Conservation (phyloP, 2,113 vertebrate species). For the Anarrhichthys ocellatus region DNA sequence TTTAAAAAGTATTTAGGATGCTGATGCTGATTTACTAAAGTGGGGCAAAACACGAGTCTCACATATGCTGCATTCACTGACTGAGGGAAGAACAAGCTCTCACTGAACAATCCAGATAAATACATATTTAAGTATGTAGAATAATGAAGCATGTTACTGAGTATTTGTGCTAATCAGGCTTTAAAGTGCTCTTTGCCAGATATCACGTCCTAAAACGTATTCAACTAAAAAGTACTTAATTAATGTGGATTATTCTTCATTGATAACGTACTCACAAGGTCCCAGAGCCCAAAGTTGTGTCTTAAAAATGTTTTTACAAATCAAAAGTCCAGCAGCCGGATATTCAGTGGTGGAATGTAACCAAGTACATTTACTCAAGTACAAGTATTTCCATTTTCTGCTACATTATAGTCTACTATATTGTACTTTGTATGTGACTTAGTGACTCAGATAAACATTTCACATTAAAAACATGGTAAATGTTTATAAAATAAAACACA, state of each 20-base stretch:
- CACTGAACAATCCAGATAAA: not conserved
- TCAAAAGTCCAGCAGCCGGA: not conserved
- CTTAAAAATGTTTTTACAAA: not conserved
- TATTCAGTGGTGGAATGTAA: not conserved
- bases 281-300: not conserved
- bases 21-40: constrained; percentile 81
- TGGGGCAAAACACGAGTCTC: not conserved
- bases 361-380: not conserved
- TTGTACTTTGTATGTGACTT: not conserved
- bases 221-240: not conserved
- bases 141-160: not conserved
- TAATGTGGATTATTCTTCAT: not conserved
- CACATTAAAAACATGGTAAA: too few relatives aligned
- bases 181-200: not conserved
- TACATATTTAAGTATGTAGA: not conserved
- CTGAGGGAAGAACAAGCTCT: not conserved
- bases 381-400: not conserved
- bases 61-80: not conserved
- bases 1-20: constrained; percentile 41
- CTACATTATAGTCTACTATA: not conserved
- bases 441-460: too few relatives aligned
- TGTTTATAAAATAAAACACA: too few relatives aligned
- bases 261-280: not conserved
- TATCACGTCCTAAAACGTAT: too few relatives aligned
- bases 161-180: not conserved